phyloP scores from a whole-genome alignment of 2,888 invertebrate genomes.

The Drosophila kanekoi region DNA sequence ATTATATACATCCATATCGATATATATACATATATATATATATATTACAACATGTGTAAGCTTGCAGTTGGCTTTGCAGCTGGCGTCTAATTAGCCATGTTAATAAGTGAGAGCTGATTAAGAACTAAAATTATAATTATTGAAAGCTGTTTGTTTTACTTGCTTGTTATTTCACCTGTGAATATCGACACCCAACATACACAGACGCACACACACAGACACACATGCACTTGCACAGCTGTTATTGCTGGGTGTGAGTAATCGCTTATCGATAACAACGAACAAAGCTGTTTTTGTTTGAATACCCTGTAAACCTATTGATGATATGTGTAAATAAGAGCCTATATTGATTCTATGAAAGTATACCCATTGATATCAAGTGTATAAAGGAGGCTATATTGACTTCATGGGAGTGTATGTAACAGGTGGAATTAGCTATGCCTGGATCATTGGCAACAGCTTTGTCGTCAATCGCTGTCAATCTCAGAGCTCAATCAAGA shows the following conservation, averaged over 20 bases:
- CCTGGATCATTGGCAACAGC: no score
- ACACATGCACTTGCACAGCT: background rate
- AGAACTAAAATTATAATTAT: constrained; percentile 17
- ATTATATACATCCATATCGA: constrained; percentile 3
- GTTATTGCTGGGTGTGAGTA: constrained; percentile 3
- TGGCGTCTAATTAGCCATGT: constrained; percentile 45
- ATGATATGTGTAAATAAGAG: background rate
- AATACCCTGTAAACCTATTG: background rate
- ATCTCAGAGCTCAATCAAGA: no score
- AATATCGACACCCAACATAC: background rate
- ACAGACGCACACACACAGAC: background rate
- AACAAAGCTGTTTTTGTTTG: background rate
- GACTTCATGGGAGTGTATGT: no score
- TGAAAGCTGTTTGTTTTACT: constrained; percentile 41
- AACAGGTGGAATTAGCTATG: no score
- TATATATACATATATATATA: background rate
- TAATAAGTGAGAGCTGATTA: constrained; percentile 21
- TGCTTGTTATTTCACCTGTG: constrained; percentile 39
- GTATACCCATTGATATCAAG: no score
- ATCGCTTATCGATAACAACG: constrained; percentile 45
- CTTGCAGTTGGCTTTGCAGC: constrained; percentile 28
- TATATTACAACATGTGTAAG: constrained; percentile 8
- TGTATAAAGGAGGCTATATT: no score
- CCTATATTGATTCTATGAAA: background rate
- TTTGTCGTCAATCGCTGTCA: no score